Percentiles rank a stretch among this genome's conserved stretches.
Evolutionary conservation across 2,888 invertebrate genomes (phyloP).

Genomic region (Homarus gammarus): DNA sequence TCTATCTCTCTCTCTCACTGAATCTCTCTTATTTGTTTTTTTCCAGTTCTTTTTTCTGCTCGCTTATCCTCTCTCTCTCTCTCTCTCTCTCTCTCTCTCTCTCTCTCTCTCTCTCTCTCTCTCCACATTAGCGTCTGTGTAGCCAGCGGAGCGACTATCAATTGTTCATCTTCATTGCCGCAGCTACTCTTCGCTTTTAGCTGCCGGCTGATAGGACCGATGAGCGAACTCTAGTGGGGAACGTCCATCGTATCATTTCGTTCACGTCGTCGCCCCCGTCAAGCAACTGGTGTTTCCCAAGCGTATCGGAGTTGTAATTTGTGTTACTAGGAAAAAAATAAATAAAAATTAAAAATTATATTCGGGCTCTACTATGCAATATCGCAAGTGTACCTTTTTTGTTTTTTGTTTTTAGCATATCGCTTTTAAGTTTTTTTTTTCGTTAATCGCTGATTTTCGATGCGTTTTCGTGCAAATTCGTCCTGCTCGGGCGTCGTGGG

Average conservation of each 20-base stretch:
- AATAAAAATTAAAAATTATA: too few relatives aligned
- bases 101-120: conserved; percentile 25
- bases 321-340: not conserved
- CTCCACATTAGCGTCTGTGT: not conserved
- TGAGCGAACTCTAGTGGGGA: not conserved
- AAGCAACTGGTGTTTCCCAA: not conserved
- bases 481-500: too few relatives aligned
- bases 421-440: too few relatives aligned
- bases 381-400: too few relatives aligned
- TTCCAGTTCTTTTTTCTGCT: too few relatives aligned
- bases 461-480: too few relatives aligned
- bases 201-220: conserved; percentile 7
- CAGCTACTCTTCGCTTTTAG: conserved; percentile 14
- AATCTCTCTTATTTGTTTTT: too few relatives aligned
- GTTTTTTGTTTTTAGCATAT: too few relatives aligned
- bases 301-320: not conserved
- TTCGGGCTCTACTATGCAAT: too few relatives aligned
- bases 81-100: conserved; percentile 21
- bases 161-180: conserved; percentile 27
- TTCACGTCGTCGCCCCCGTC: not conserved
- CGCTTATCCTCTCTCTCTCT: too few relatives aligned
- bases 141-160: conserved; percentile 22
- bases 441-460: too few relatives aligned
- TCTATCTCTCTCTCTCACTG: conserved; percentile 23
- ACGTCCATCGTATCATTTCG: not conserved